A percentile compares a stretch with the other conserved stretches of the same genome.
These are phyloP conservation scores for Vulpes vulpes DNA, from an alignment of 2,113 vertebrate species.

Conservation along the genomic window DNA sequence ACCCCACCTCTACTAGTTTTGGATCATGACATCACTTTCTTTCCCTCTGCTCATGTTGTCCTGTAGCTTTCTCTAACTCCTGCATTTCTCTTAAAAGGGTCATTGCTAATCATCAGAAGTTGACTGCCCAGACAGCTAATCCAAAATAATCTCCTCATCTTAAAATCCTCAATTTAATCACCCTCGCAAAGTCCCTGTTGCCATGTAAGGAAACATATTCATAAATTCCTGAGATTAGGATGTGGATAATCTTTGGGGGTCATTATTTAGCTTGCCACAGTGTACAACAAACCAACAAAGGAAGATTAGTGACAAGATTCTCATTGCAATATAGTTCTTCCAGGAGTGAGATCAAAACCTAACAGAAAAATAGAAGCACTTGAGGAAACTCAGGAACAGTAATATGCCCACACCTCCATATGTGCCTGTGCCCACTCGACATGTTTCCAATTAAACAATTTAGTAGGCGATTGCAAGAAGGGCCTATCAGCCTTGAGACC, in stretches of 20 bases:
- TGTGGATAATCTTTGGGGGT: not conserved
- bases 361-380: not conserved
- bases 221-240: not conserved
- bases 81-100: not conserved
- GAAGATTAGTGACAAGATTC: not conserved
- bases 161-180: not conserved
- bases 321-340: not conserved
- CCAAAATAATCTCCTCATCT: not conserved
- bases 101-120: not conserved
- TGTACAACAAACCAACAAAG: not conserved
- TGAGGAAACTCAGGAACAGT: not conserved
- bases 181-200: not conserved
- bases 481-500: not conserved
- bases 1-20: not conserved
- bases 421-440: rapidly evolving
- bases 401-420: rapidly evolving
- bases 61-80: not conserved
- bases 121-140: not conserved
- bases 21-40: not conserved
- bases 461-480: not conserved
- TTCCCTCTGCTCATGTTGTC: not conserved
- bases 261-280: not conserved
- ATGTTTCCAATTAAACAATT: not conserved
- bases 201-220: not conserved
- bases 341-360: not conserved